Evolutionary conservation across 2,113 vertebrate species (phyloP), one percentile per base, ranked within the genome.

Genomic region (Odontesthes bonariensis): DNA sequence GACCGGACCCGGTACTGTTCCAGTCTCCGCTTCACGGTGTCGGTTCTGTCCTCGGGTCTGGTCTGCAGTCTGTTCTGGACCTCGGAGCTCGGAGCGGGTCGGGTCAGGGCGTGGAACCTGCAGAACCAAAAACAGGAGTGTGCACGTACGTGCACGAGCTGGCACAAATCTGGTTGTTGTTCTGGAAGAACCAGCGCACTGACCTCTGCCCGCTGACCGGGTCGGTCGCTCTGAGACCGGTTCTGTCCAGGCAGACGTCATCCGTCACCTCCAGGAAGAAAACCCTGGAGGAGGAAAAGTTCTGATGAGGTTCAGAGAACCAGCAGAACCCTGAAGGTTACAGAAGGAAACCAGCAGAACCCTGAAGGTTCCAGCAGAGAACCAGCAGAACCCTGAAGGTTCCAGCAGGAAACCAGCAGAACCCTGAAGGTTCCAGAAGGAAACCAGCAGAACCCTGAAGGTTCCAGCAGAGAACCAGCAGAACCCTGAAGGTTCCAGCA

Each of bases 151-250:
- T 16, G 3, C 3, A 4, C 16, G 9, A 11, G 12, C 42, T 16
- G 42, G 13, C 12, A 16, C 40, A 49, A 5, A n/a, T 8, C 46
- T 5, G 19, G 46, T 49, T 49, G 6, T n/a, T 6, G 17, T 49
- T 6, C 46, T 49, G 46, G 16, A 14, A 8, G 5, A 8, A 14
- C 12, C 22, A 19, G 40, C 19, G 7, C 1, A 7, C 55, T 40
- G 35, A 98, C 97, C 96, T 96, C 80, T 96, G 93, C 68, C 97
- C 97, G 0, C 94, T 97, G 88, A 96, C 23, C 0, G 96, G 96
- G 68, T 98, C 98, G 0, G 74, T 90, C n/a, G 93, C 93, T 64
- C 95, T 94, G 17, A 95, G 94, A 22, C 86, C 92, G 80, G 97
- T 83, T 10, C 96, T 94, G 85, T 98, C 96, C 2, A 96, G 2